These are phyloP conservation scores for Nanorana parkeri DNA, from an alignment of 2,113 vertebrate species.

Conservation along the genomic window DNA sequence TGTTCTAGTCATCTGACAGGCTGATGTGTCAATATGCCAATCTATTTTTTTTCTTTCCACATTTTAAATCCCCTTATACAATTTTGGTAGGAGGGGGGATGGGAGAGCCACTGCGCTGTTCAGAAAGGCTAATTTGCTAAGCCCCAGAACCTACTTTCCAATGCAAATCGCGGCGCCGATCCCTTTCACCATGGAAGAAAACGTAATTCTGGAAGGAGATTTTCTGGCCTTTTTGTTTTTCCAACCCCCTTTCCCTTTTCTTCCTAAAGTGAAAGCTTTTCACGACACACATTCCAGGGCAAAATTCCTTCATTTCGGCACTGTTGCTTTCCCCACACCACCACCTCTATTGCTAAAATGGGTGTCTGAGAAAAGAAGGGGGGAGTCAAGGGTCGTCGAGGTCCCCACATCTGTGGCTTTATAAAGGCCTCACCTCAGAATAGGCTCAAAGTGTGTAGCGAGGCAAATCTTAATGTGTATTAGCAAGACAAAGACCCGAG, in stretches of 20 bases:
- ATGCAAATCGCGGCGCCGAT: slow-evolving; percentile 37
- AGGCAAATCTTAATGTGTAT: slow-evolving; percentile 78
- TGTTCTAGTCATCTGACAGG: slow-evolving; percentile 9
- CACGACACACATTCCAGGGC: slow-evolving; percentile 35
- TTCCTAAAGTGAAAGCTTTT: slow-evolving; percentile 35
- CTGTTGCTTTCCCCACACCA: slow-evolving; percentile 38
- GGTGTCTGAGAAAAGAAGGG: slow-evolving; percentile 12
- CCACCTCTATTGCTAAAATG: not conserved
- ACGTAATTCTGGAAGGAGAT: not conserved
- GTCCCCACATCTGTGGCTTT: slow-evolving; percentile 81
- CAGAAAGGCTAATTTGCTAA: slow-evolving; percentile 26
- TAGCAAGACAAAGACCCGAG: slow-evolving; percentile 77
- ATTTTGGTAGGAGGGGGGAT: not conserved
- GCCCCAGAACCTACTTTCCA: slow-evolving; percentile 42
- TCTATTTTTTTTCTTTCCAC: not conserved
- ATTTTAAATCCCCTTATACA: slow-evolving; percentile 24
- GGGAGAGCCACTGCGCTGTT: not conserved
- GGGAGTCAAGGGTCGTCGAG: slow-evolving; percentile 73
- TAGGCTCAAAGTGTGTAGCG: slow-evolving; percentile 79
- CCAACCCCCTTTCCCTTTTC: not conserved
- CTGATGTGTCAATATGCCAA: slow-evolving; percentile 3
- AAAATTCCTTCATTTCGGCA: slow-evolving; percentile 50
- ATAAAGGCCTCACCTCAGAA: slow-evolving; percentile 73
- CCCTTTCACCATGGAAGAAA: slow-evolving; percentile 37
- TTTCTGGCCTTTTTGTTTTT: slow-evolving; percentile 2